A percentile compares a stretch with the other conserved stretches of the same genome.
Evolutionary conservation across 53 echinoderm and acorn worm species (phyloP).

Genomic region (Paracentrotus lividus): DNA sequence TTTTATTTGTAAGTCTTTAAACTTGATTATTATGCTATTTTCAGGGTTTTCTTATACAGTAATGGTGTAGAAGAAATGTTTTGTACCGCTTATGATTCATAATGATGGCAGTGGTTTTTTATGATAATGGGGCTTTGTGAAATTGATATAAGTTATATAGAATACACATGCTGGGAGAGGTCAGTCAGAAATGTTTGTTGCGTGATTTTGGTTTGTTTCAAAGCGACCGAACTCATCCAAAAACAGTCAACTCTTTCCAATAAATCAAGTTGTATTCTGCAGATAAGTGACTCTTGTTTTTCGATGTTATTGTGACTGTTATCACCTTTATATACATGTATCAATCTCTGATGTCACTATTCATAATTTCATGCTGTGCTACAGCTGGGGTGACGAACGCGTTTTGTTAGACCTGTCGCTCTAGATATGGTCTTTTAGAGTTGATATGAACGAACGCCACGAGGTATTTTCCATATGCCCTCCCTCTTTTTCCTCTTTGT

Average conservation of each 20-base stretch:
- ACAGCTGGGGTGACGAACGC: not conserved
- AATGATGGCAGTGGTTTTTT: too few species aligned
- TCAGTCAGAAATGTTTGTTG: not conserved
- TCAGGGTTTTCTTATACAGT: not conserved
- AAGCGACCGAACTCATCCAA: not conserved
- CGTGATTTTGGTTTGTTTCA: not conserved
- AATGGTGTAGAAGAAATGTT: not conserved
- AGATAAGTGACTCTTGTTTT: not conserved
- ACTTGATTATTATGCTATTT: not conserved
- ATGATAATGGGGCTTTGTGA: not conserved
- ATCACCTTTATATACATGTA: not conserved
- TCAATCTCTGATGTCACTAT: not conserved
- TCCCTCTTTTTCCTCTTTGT: not conserved
- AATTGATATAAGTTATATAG: not conserved
- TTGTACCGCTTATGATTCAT: not conserved
- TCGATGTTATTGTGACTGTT: not conserved
- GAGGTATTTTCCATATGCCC: not conserved
- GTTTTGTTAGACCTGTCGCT: not conserved
- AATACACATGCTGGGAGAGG: not conserved
- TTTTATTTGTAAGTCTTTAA: slow-evolving; percentile 23
- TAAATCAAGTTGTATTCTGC: not conserved
- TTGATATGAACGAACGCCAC: not conserved
- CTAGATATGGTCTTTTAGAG: not conserved
- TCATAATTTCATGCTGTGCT: not conserved
- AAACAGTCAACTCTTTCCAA: not conserved